A percentile compares a stretch with the other conserved stretches of the same genome.
phyloP scores from a whole-genome alignment of 2,888 invertebrate genomes.

The Caenorhabditis zanzibari region DNA sequence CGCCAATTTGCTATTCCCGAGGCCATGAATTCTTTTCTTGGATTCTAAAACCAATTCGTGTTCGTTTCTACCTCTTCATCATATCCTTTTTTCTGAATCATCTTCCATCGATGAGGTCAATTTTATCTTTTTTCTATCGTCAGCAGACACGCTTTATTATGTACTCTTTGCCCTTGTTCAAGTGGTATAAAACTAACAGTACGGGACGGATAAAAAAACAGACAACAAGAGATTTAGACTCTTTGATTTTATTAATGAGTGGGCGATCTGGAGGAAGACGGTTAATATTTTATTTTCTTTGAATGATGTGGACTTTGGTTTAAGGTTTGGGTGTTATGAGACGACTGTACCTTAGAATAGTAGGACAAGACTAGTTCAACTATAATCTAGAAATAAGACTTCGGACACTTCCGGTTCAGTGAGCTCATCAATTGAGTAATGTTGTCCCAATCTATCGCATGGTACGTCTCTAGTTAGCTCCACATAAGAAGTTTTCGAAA shows the following conservation, averaged over 20 bases:
- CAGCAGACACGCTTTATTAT: constrained; percentile 38
- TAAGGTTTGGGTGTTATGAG: neutral
- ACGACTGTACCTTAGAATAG: neutral
- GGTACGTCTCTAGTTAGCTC: too few species aligned
- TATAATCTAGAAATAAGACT: too few species aligned
- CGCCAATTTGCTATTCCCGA: constrained; percentile 41
- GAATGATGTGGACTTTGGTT: neutral
- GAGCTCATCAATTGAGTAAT: too few species aligned
- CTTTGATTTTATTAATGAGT: constrained; percentile 2
- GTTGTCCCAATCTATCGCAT: too few species aligned
- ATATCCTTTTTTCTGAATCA: too few species aligned
- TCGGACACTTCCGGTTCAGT: too few species aligned
- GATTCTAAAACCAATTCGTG: constrained; percentile 29
- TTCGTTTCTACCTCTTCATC: constrained; percentile 2
- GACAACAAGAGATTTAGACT: constrained; percentile 16
- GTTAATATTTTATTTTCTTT: neutral
- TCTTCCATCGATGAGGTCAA: constrained; percentile 3
- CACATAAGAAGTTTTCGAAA: too few species aligned
- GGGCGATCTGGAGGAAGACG: neutral
- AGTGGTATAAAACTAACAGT: constrained; percentile 35
- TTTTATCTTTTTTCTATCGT: constrained; percentile 8
- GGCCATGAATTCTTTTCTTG: constrained; percentile 29
- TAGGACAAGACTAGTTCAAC: too few species aligned
- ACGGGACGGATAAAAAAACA: constrained; percentile 20
- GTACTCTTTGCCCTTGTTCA: constrained; percentile 39